These are phyloP conservation scores for Ashinkailepas kermadecensis DNA, from an alignment of 2,888 invertebrate genomes.

Conservation along the genomic window DNA sequence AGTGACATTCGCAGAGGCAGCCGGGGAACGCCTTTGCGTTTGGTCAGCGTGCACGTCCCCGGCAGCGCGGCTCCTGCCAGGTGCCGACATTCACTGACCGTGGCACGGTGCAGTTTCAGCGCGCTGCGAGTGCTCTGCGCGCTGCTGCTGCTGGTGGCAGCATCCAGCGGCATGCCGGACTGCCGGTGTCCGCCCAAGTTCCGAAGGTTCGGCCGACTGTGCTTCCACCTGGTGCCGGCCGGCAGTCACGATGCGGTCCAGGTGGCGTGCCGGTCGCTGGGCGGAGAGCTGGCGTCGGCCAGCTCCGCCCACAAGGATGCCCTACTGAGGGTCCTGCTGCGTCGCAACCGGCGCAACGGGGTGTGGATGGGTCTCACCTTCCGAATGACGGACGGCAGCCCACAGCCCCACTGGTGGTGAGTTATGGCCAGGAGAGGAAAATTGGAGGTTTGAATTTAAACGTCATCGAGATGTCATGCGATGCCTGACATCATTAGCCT, in stretches of 20 bases:
- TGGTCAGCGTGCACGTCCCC: no score
- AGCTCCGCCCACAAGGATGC: neutral
- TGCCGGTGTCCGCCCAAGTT: neutral
- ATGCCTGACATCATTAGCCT: no score
- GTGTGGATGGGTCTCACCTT: neutral
- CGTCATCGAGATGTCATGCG: no score
- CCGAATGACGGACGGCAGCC: neutral
- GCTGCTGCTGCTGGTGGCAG: no score
- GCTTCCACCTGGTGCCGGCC: slow-evolving; percentile 1
- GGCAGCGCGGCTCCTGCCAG: no score
- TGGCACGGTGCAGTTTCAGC: no score
- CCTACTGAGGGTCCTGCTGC: neutral
- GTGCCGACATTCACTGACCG: no score
- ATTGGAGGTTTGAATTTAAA: no score
- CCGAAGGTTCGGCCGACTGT: neutral
- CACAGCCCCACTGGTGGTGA: neutral
- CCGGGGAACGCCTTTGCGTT: no score
- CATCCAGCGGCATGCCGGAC: neutral
- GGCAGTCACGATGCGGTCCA: neutral
- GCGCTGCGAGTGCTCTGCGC: no score
- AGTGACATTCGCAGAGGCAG: no score
- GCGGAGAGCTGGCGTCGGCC: neutral
- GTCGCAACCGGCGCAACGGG: neutral
- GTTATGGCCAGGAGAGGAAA: neutral
- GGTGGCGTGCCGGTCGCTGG: slow-evolving; percentile 3